These are phyloP conservation scores for Zoanthus sansibaricus DNA, from an alignment of 92 coral and sea anemone species.

Conservation along the genomic window DNA sequence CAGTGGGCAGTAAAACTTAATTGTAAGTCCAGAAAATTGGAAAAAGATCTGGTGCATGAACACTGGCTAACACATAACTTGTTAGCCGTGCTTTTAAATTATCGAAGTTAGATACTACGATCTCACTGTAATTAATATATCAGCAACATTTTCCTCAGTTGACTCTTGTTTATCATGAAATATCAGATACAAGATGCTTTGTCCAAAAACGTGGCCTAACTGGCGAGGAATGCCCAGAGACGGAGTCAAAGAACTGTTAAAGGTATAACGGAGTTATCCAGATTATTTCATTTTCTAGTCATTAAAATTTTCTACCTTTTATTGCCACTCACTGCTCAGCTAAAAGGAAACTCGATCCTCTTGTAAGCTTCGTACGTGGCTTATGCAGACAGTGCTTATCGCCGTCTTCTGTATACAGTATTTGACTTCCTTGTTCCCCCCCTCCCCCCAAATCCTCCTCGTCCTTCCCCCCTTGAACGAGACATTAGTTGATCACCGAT, in stretches of 20 bases:
- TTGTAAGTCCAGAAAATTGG: not conserved
- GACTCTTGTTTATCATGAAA: not conserved
- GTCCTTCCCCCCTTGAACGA: too few relatives aligned
- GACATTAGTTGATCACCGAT: too few relatives aligned
- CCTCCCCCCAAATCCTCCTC: too few relatives aligned
- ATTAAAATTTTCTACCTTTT: not conserved
- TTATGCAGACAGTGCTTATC: too few relatives aligned
- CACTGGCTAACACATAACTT: not conserved
- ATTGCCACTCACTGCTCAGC: not conserved
- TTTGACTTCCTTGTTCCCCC: too few relatives aligned
- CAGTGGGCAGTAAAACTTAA: not conserved
- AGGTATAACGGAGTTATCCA: slow-evolving; percentile 61
- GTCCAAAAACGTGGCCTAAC: slow-evolving; percentile 97
- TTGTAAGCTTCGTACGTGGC: too few relatives aligned
- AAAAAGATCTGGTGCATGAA: not conserved
- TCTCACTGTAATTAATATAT: not conserved
- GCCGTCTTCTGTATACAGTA: too few relatives aligned
- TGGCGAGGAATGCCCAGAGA: slow-evolving; percentile 95
- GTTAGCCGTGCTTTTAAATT: not conserved
- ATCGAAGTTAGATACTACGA: not conserved
- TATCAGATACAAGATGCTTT: slow-evolving; percentile 93
- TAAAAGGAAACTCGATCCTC: not conserved
- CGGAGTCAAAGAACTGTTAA: slow-evolving; percentile 89
- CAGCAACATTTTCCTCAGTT: not conserved
- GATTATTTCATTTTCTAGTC: not conserved